Conservation (phyloP, 2,113 vertebrate species). For the Equus przewalskii region DNA sequence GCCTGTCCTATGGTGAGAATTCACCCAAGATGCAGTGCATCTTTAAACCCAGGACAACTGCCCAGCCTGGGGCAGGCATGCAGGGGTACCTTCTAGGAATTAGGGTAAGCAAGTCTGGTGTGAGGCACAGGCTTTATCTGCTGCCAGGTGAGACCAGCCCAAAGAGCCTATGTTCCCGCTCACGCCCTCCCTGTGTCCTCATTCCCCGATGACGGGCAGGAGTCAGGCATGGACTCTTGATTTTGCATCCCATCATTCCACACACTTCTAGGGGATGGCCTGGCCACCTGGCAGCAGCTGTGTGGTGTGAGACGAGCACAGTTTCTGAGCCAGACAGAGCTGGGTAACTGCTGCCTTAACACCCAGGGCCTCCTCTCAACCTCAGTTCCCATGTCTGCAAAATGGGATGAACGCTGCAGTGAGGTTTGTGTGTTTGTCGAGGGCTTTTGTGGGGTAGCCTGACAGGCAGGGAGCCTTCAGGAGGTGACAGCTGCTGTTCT, state of each 20-base stretch:
- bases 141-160: not conserved
- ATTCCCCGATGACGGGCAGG: not conserved
- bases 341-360: not conserved
- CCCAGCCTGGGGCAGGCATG: fast-evolving
- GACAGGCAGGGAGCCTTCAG: not conserved
- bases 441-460: not conserved
- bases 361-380: not conserved
- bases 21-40: not conserved
- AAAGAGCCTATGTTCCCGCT: not conserved
- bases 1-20: not conserved
- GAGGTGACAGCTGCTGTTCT: not conserved
- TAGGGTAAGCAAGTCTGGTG: not conserved
- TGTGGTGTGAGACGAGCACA: not conserved
- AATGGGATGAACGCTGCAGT: not conserved
- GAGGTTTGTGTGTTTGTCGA: not conserved
- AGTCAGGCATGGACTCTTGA: not conserved
- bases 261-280: not conserved
- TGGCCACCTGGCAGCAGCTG: not conserved
- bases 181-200: not conserved
- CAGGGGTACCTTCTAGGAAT: not conserved
- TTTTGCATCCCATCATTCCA: not conserved
- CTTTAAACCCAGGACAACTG: not conserved
- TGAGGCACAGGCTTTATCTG: not conserved
- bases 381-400: not conserved
- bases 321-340: too few relatives aligned